Conservation (phyloP, 2,113 vertebrate species). For the Pomatostomus ruficeps region DNA sequence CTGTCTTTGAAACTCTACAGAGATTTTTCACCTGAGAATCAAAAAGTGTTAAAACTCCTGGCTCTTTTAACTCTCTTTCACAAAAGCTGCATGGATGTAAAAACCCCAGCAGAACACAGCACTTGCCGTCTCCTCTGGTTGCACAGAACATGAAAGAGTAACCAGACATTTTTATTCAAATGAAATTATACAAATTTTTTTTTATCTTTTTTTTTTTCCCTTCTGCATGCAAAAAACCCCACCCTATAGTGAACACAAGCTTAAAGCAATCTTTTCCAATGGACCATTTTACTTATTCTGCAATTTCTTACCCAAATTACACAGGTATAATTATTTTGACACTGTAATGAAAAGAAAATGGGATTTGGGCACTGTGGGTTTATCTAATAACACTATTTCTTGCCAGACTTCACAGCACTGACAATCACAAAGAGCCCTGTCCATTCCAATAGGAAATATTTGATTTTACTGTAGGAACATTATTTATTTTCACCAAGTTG, state of each 20-base stretch:
- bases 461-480: constrained; percentile 85
- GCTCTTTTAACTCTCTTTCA: constrained; percentile 37
- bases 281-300: constrained; percentile 80
- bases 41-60: constrained; percentile 40
- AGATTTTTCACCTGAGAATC: constrained; percentile 26
- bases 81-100: constrained; percentile 6
- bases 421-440: constrained; percentile 85
- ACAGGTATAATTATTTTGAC: constrained; percentile 89
- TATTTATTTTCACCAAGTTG: constrained; percentile 87
- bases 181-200: constrained; percentile 57
- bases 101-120: constrained; percentile 31
- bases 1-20: constrained; percentile 38
- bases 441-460: constrained; percentile 87
- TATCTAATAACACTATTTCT: constrained; percentile 87
- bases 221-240: constrained; percentile 65
- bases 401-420: constrained; percentile 83
- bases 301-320: constrained; percentile 86
- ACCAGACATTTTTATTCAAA: constrained; percentile 66
- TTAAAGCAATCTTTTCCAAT: constrained; percentile 74
- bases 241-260: constrained; percentile 70
- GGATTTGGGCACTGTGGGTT: constrained; percentile 85
- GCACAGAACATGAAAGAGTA: constrained; percentile 59
- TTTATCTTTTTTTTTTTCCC: not conserved
- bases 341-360: constrained; percentile 88
- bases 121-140: constrained; percentile 27